phyloP scores from a whole-genome alignment of 2,113 vertebrate genomes.

The Macrotus californicus region DNA sequence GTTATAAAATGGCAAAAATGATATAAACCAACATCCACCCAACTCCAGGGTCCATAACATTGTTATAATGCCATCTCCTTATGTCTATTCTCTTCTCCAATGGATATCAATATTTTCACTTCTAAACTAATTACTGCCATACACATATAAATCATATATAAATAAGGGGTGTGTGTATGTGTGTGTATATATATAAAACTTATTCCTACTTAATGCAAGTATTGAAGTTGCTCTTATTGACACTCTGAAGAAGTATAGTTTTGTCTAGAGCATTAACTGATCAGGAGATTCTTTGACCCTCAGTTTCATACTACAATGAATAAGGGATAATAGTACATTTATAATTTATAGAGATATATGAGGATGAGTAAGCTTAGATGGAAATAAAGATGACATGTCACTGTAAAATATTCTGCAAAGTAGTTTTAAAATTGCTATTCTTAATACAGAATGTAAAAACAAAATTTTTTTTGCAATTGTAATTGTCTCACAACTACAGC shows the following conservation, averaged over 20 bases:
- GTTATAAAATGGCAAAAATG: constrained; percentile 1
- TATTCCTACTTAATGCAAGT: not conserved
- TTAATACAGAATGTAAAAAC: no score
- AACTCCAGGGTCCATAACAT: not conserved
- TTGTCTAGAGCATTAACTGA: not conserved
- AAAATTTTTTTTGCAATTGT: no score
- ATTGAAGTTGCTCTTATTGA: not conserved
- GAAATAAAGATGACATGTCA: not conserved
- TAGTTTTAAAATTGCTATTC: not conserved
- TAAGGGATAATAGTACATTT: not conserved
- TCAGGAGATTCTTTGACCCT: not conserved
- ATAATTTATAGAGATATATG: not conserved
- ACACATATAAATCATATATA: not conserved
- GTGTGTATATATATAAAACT: not conserved
- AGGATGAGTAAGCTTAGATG: not conserved
- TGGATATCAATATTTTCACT: not conserved
- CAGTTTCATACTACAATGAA: not conserved
- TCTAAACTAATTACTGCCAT: not conserved
- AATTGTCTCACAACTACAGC: no score
- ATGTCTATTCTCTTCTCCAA: not conserved
- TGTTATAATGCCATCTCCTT: not conserved
- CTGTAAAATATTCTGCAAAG: not conserved
- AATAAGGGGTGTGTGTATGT: no score
- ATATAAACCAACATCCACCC: not conserved
- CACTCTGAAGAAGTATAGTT: not conserved